Evolutionary conservation across 2,888 invertebrate species (phyloP), one percentile per base, ranked within the genome.

Genomic region (Drosophila nigricruria): DNA sequence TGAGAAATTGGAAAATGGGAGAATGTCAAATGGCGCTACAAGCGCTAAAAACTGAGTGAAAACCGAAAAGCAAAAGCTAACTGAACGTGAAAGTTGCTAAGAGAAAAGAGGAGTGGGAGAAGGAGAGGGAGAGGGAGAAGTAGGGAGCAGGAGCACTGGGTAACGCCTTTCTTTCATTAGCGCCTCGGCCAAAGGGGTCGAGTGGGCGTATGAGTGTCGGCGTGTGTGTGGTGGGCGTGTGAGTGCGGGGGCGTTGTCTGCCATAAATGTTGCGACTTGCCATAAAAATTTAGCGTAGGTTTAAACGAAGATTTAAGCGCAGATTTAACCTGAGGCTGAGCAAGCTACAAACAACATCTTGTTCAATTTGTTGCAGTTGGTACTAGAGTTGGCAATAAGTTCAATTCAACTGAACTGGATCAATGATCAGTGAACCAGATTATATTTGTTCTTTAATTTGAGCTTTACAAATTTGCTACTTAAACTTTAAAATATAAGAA

Each of bases 1-100:
- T 57, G 34, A 14, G 3, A 54, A 69, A 59, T 38, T 20, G 36
- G 32, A 50, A 66, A 64, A 49, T 14, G 60, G 38, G 45, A 65
- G 65, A 73, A 77, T 77, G 77, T 73, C 73, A 73, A 77, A 68
- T 53, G 72, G 68, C 67, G 76, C 58, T 67, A 59, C 57, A 65
- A 64, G 45, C 47, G 49, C 36, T 32, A 23, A 52, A 59, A 59
- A 38, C 53, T 14, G 20, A 68, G 76, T 70, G 81, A 79, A 85
- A 85, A 73, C 61, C 59, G 25, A 43, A 68, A 56, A 54, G 27
- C 50, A 38, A 20, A 38, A 38, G 34, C 34, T 14, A 78, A 30
- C 5, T 53, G 42, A 73, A 73, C 79, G 82, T 82, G 86, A 83
- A 83, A 86, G 86, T 86, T 83, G 62, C 60, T 36, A 38, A 53